Conservation (phyloP, 2,888 invertebrate species). For the Orthonychiurus folsomi region DNA sequence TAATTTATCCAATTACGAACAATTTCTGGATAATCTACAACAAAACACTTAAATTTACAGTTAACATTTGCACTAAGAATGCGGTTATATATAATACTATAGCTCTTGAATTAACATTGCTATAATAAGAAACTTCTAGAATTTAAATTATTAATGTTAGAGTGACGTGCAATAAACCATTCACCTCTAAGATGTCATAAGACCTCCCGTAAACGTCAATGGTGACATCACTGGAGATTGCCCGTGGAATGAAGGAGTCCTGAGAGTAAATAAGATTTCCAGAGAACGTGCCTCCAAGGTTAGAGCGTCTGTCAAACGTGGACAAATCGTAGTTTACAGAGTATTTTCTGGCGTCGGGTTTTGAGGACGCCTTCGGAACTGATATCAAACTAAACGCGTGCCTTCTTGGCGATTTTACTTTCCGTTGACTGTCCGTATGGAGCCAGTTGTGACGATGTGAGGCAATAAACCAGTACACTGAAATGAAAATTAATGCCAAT, state of each 20-base stretch:
- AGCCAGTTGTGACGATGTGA: constrained; percentile 68
- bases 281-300: constrained; percentile 60
- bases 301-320: constrained; percentile 57
- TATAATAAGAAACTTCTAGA: too few relatives aligned
- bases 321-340: constrained; percentile 61
- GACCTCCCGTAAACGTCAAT: constrained; percentile 67
- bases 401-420: constrained; percentile 53
- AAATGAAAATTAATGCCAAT: constrained; percentile 34
- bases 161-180: constrained; percentile 8
- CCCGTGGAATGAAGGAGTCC: constrained; percentile 68
- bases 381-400: constrained; percentile 49
- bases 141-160: neutral
- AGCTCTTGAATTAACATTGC: too few relatives aligned
- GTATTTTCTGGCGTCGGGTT: constrained; percentile 55
- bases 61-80: too few relatives aligned
- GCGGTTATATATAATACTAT: too few relatives aligned
- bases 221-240: constrained; percentile 62
- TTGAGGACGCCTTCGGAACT: constrained; percentile 41
- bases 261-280: constrained; percentile 70
- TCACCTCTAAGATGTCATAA: constrained; percentile 64
- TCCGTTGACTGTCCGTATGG: constrained; percentile 66
- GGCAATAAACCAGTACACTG: constrained; percentile 81
- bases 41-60: too few relatives aligned
- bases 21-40: too few relatives aligned
- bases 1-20: too few relatives aligned